Evolutionary conservation across 1,140 invertebrate species (phyloP).

Genomic region (Trichoplusia ni): DNA sequence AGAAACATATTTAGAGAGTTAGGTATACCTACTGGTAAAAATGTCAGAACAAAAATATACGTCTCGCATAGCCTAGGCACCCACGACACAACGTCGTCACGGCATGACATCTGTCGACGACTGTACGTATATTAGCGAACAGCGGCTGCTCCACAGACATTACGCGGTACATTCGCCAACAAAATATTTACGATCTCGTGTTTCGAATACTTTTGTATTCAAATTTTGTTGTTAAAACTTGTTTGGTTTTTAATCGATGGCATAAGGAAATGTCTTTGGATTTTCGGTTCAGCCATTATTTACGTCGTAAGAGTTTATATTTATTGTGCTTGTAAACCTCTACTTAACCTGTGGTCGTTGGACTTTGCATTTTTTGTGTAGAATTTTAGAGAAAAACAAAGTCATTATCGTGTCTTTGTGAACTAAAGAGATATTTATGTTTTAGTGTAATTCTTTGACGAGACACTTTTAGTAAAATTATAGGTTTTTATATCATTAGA

Average conservation of each 20-base stretch:
- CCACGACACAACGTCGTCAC: neutral
- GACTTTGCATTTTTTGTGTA: no score
- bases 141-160: neutral
- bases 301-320: neutral
- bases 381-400: no score
- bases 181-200: slow-evolving; percentile 31
- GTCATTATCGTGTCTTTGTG: no score
- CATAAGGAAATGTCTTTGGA: neutral
- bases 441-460: no score
- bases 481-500: no score
- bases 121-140: neutral
- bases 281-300: neutral
- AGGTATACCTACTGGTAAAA: no score
- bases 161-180: slow-evolving; percentile 17
- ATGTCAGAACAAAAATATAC: neutral
- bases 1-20: no score
- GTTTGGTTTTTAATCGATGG: neutral
- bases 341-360: no score
- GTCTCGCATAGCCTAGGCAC: neutral
- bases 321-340: neutral
- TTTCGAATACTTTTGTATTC: neutral
- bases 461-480: no score
- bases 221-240: slow-evolving; percentile 13
- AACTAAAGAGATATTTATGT: no score
- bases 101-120: slow-evolving; percentile 5